phyloP scores from a whole-genome alignment of 2,797 vertebrate species.

The Notamacropus eugenii region DNA sequence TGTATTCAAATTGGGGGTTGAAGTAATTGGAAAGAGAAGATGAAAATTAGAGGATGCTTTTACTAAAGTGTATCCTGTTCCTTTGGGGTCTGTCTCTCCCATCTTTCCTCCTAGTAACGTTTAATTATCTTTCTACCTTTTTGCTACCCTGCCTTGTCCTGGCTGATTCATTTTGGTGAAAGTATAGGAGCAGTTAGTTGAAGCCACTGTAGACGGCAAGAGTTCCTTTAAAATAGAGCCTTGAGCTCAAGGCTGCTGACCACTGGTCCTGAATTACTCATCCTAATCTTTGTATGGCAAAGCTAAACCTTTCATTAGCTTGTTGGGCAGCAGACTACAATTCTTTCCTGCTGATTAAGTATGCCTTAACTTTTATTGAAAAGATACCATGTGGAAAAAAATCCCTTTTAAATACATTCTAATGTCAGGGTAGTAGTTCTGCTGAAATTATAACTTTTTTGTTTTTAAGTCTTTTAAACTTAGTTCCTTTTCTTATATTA shows the following conservation, averaged over 20 bases:
- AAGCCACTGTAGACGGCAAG: not conserved
- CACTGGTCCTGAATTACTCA: not conserved
- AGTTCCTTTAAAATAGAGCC: not conserved
- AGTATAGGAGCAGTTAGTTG: not conserved
- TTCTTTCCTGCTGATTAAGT: conserved; percentile 67
- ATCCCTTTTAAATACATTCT: conserved; percentile 20
- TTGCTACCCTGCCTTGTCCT: not conserved
- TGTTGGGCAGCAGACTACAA: not conserved
- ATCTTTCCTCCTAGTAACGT: not conserved
- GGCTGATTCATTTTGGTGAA: not conserved
- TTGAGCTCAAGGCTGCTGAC: not conserved
- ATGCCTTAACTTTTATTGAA: conserved; percentile 40
- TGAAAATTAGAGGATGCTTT: not conserved
- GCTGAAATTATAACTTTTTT: conserved; percentile 68
- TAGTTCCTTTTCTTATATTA: conserved; percentile 20
- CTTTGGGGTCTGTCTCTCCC: not conserved
- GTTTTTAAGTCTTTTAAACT: conserved; percentile 54
- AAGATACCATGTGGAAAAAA: not conserved
- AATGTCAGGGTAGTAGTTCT: conserved; percentile 46
- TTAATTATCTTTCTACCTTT: not conserved
- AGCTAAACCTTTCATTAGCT: conserved; percentile 35
- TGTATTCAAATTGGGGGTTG: not conserved
- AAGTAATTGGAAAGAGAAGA: not conserved
- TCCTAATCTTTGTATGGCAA: not conserved
- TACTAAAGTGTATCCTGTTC: not conserved